Conservation (phyloP, 1,140 invertebrate genomes). For the Drosophila leontia region DNA sequence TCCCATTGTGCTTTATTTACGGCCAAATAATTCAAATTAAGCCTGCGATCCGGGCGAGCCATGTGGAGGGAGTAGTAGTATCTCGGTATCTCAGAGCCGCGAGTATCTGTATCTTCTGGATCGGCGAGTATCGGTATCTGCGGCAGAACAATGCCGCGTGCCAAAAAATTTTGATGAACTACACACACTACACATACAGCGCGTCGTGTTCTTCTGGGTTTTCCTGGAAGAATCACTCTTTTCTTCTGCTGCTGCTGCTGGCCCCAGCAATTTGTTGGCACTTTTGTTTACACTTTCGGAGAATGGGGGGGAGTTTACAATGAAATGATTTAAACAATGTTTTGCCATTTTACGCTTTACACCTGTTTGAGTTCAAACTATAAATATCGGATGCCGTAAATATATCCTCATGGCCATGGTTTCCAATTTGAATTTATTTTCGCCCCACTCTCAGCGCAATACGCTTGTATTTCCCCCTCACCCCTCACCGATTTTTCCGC, state of each 20-base stretch:
- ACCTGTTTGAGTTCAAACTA: conserved; percentile 81
- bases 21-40: conserved; percentile 83
- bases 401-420: conserved; percentile 65
- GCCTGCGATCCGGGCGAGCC: conserved; percentile 41
- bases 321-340: conserved; percentile 83
- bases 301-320: conserved; percentile 62
- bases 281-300: conserved; percentile 40
- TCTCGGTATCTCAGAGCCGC: conserved; percentile 39
- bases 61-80: conserved; percentile 32
- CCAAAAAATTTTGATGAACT: conserved; percentile 79
- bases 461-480: neutral
- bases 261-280: conserved; percentile 48
- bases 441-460: conserved; percentile 19
- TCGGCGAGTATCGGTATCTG: conserved; percentile 49
- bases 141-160: conserved; percentile 64
- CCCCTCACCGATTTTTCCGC: neutral
- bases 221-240: conserved; percentile 26
- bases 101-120: conserved; percentile 30
- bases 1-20: conserved; percentile 80
- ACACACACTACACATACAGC: conserved; percentile 42
- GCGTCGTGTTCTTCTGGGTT: conserved; percentile 8
- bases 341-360: conserved; percentile 79
- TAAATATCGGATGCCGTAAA: conserved; percentile 77
- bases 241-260: neutral
- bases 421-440: conserved; percentile 60